Base-by-base conservation (phyloP, 2,888 invertebrate genomes). In the Cancer borealis region DNA sequence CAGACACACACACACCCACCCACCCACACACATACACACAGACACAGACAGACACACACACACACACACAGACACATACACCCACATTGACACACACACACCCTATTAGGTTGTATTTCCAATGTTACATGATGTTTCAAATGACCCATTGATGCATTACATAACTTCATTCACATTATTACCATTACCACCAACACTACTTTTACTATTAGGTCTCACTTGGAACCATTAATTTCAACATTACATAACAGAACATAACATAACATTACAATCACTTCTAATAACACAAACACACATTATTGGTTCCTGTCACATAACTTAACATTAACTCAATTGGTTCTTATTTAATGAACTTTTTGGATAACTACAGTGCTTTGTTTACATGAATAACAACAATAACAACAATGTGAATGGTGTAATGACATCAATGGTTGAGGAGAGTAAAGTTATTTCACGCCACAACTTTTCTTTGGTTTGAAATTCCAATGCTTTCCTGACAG, bases 371-470 rank as follows among this genome's bases (percentile, higher is more conserved):
- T 10, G 54, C 14, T 14, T 54, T 54, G 14, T 17, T 17, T 54
- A 54, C 5, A 54, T 54, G 12, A 54, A 54, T 1, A 54, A 54
- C n/a, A 6, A n/a, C 54, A 66, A 21, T 66, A 66, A 6, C 66
- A 17, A 54, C 17, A n/a, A 66, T 3, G n/a, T n/a, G n/a, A 66
- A 66, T n/a, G n/a, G n/a, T 3, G n/a, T n/a, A n/a, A 66, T 21
- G 6, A n/a, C 66, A 66, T 4, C 66, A n/a, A 1, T 66, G 21
- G 66, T n/a, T 66, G n/a, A 12, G 79, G 79, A 79, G 30, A 79
- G 79, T 79, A 79, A 79, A 79, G 30, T 79, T 26, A 79, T 79
- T 79, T 79, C 79, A 79, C 30, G 30, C 79, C 79, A 79, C 79
- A 79, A 30, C 1, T 6, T 79, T 14, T 79, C 79, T 79, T 30